Conservation (phyloP, 2,113 vertebrate species). For the Xenopus laevis region DNA sequence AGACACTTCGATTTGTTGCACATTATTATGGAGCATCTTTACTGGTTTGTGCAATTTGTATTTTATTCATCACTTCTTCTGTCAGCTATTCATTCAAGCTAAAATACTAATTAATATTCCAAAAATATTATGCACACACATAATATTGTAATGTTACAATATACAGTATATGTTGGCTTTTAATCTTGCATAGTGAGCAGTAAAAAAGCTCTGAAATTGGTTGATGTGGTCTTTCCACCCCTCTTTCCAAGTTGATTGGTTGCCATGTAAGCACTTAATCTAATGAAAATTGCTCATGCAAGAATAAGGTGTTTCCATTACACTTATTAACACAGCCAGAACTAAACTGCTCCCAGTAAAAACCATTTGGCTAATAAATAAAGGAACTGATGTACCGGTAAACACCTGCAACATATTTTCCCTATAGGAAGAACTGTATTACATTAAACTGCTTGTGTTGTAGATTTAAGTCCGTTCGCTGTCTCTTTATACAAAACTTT, state of each 20-base stretch:
- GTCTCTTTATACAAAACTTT: no score
- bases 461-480: no score
- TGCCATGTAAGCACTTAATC: background rate
- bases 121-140: no score
- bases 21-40: slow-evolving; percentile 89
- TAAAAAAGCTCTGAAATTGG: background rate
- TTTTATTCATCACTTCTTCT: background rate
- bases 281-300: background rate
- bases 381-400: background rate
- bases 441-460: no score
- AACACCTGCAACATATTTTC: background rate
- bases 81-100: no score
- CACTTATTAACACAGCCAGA: background rate
- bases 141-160: no score
- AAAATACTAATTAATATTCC: no score
- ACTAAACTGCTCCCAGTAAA: background rate
- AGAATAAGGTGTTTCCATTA: background rate
- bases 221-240: background rate
- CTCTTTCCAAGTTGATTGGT: background rate
- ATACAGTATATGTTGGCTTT: no score
- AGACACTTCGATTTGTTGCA: slow-evolving; percentile 86
- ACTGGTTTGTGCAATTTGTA: slow-evolving; percentile 68
- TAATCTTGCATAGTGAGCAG: background rate
- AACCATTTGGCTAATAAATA: background rate
- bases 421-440: no score